These are phyloP conservation scores for Pipistrellus pipistrellus DNA, from an alignment of 2,797 vertebrate species.

Conservation along the genomic window DNA sequence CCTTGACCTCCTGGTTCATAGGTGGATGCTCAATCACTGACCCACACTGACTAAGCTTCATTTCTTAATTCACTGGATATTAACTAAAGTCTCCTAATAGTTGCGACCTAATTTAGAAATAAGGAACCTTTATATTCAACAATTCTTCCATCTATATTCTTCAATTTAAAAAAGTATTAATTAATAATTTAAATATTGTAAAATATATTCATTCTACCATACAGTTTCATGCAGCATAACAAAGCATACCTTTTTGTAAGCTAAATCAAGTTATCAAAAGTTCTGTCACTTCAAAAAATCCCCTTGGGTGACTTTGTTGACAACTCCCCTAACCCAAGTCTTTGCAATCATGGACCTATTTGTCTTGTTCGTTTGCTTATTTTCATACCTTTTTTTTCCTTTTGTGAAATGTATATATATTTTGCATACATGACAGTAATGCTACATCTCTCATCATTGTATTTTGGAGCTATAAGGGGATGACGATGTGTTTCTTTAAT, in stretches of 20 bases:
- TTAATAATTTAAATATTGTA: background rate
- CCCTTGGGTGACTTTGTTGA: fast-evolving
- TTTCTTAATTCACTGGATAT: background rate
- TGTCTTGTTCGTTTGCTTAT: background rate
- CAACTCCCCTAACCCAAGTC: background rate
- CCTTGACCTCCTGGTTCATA: background rate
- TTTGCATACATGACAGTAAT: background rate
- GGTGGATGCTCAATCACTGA: background rate
- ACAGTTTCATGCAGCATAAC: background rate
- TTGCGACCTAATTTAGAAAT: background rate
- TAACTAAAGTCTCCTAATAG: background rate
- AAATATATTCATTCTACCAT: background rate
- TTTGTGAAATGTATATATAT: background rate
- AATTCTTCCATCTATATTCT: background rate
- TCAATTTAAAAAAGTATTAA: background rate
- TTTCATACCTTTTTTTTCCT: background rate
- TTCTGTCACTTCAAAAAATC: background rate
- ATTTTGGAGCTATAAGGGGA: background rate
- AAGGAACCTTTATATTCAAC: background rate
- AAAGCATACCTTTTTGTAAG: background rate
- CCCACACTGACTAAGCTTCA: background rate
- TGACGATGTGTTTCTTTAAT: background rate
- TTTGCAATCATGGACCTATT: background rate
- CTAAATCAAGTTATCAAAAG: background rate
- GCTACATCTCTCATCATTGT: background rate